Evolutionary conservation across 2,797 vertebrate genomes (phyloP).

Genomic region (Sciurus vulgaris): DNA sequence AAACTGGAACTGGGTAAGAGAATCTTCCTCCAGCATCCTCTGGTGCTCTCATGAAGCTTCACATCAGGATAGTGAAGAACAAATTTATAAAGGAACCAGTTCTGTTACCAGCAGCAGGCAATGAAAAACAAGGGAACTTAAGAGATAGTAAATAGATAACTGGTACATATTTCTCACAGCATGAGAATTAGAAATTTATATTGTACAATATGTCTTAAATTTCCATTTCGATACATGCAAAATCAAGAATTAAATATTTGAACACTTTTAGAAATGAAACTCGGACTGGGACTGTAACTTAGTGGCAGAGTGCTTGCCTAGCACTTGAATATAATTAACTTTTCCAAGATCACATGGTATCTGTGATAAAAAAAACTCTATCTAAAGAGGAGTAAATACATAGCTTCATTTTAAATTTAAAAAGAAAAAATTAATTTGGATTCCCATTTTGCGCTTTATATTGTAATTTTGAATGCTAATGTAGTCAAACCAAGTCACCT

Average conservation of each 20-base stretch:
- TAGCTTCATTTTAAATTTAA: neutral
- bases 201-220: neutral
- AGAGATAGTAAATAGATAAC: neutral
- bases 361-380: neutral
- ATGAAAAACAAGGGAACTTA: neutral
- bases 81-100: neutral
- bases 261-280: neutral
- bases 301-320: too few relatives aligned
- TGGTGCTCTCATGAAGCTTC: neutral
- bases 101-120: neutral
- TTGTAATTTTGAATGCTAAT: neutral
- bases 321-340: neutral
- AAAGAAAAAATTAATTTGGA: neutral
- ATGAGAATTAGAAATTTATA: neutral
- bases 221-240: neutral
- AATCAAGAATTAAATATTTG: neutral
- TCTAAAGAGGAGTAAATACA: neutral
- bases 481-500: neutral
- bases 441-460: neutral
- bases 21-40: neutral
- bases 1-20: too few relatives aligned
- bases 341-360: neutral
- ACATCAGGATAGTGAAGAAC: neutral
- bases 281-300: too few relatives aligned
- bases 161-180: neutral